Percentiles rank a stretch among this genome's conserved stretches.
phyloP scores from a whole-genome alignment of 1,140 invertebrate genomes.

The Heliothis subflexa region DNA sequence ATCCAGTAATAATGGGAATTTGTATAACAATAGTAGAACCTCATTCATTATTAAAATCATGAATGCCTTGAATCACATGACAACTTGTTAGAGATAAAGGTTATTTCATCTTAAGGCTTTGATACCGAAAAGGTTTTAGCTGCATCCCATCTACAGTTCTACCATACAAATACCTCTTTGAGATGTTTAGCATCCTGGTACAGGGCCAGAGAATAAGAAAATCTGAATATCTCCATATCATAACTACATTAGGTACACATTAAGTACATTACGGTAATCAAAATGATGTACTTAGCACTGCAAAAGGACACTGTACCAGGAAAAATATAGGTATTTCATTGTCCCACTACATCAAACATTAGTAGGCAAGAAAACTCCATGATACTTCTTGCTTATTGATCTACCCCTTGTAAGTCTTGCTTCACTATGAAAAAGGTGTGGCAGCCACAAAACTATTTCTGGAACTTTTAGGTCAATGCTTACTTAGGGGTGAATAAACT shows the following conservation, averaged over 20 bases:
- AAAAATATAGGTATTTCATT: no score
- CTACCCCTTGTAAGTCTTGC: not conserved
- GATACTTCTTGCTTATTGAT: not conserved
- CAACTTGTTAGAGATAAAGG: not conserved
- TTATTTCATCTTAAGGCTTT: constrained; percentile 26
- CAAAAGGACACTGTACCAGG: no score
- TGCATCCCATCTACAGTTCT: no score
- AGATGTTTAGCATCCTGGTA: not conserved
- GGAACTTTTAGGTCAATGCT: not conserved
- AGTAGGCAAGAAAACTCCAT: no score
- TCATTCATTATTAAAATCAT: constrained; percentile 5
- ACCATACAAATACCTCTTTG: no score
- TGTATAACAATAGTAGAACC: not conserved
- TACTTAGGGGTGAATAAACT: not conserved
- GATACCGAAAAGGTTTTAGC: not conserved
- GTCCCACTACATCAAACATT: no score
- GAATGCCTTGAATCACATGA: constrained; percentile 42
- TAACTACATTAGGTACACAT: no score
- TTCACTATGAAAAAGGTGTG: not conserved
- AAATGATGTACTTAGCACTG: no score
- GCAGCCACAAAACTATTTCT: not conserved
- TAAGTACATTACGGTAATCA: no score
- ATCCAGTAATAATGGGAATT: not conserved
- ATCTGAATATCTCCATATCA: no score
- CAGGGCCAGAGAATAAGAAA: not conserved